These are phyloP conservation scores for Atherinomorus stipes DNA, from an alignment of 2,113 vertebrate genomes.

Conservation along the genomic window DNA sequence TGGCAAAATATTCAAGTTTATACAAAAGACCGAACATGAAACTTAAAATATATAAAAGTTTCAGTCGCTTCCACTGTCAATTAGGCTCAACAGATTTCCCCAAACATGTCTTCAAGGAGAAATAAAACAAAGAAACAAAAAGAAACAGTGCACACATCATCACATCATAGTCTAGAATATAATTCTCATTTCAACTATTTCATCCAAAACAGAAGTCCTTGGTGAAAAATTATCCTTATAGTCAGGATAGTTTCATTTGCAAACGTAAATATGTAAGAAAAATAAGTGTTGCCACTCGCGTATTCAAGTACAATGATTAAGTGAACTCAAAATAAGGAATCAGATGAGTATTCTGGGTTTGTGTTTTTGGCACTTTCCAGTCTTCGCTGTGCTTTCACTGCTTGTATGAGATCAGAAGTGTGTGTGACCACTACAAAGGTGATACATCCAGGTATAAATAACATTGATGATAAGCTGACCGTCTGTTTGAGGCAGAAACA, in stretches of 20 bases:
- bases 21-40: not conserved
- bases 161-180: conserved; percentile 12
- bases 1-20: not conserved
- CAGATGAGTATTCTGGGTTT: not conserved
- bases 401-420: not conserved
- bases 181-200: not conserved
- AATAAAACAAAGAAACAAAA: conserved; percentile 17
- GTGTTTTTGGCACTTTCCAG: conserved; percentile 35
- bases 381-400: conserved; percentile 4
- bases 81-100: conserved; percentile 34
- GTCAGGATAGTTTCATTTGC: conserved; percentile 6
- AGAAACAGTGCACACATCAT: conserved; percentile 4
- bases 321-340: conserved; percentile 11
- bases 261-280: conserved; percentile 1
- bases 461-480: conserved; percentile 10
- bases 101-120: conserved; percentile 20
- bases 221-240: conserved; percentile 16
- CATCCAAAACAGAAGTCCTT: conserved; percentile 16
- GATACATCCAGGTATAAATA: conserved; percentile 42
- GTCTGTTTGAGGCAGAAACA: conserved; percentile 30
- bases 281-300: not conserved
- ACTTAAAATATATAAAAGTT: not conserved
- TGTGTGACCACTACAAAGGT: conserved; percentile 1
- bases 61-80: conserved; percentile 31
- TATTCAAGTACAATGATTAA: conserved; percentile 1